Base-by-base conservation (phyloP, 2,888 invertebrate species). In the Philhelius pedissequus region DNA sequence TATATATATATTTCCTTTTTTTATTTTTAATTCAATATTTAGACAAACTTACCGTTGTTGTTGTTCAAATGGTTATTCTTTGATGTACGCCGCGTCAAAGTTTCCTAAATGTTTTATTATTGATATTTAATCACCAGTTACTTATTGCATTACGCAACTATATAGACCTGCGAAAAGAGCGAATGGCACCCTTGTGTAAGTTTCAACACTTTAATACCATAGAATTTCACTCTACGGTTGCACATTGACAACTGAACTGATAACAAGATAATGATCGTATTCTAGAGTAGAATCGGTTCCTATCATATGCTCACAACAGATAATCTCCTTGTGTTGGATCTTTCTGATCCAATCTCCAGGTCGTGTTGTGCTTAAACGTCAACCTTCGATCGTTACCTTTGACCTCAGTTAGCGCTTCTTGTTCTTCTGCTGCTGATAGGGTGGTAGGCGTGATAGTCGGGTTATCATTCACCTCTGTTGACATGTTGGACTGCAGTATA, bases 281-380 rank as follows among this genome's bases (percentile, higher is more conserved):
- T 48, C 48, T 48, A 22, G 3, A 22, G 8, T 13, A n/a, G 50
- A 50, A 50, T 2, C 13, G 50, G 50, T 50, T 50, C 50, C 27
- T 27, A 30, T 52, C n/a, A n/a, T n/a, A n/a, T n/a, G n/a, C n/a
- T n/a, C n/a, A n/a, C n/a, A n/a, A n/a, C n/a, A n/a, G n/a, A n/a
- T n/a, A n/a, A n/a, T n/a, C 27, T 25, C 30, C 30, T 30, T 20
- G 4, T 54, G n/a, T 27, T n/a, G 25, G 22, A 7, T 30, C 32
- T 27, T 30, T 35, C 35, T 56, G 11, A 35, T 56, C 18, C 18
- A 56, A 32, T 56, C 30, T 20, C 50, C 50, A 25, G 50, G n/a
- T 50, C 50, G n/a, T 32, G 32, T 54, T 54, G 54, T 58, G 35
- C 66, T 77, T 80, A 35, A 80, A 69, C 52, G 69, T 80, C 52